Percentiles rank a stretch among this genome's conserved stretches.
These are phyloP conservation scores for Portevinia maculata DNA, from an alignment of 2,888 invertebrate genomes.

Conservation along the genomic window DNA sequence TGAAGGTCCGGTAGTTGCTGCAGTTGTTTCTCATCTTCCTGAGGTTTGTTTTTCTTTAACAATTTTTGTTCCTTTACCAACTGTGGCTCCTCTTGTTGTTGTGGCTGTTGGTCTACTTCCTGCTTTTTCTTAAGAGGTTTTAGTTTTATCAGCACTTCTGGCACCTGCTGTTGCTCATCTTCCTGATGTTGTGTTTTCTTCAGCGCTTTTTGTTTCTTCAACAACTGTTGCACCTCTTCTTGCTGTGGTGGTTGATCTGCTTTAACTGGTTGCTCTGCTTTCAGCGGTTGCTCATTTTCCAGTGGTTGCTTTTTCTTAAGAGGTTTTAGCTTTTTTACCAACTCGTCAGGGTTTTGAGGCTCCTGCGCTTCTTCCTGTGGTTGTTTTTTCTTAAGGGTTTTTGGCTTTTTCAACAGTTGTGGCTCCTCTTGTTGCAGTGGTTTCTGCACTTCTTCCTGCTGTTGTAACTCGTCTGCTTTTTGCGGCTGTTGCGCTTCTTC, in stretches of 20 bases:
- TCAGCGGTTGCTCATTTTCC: not conserved
- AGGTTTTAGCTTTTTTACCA: not conserved
- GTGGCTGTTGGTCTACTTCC: not conserved
- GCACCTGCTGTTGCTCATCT: not conserved
- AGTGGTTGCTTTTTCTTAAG: not conserved
- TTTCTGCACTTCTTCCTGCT: not conserved
- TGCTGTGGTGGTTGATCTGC: not conserved
- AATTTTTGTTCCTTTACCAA: constrained; percentile 14
- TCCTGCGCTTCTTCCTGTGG: not conserved
- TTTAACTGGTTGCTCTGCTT: not conserved
- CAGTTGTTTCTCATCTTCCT: constrained; percentile 2
- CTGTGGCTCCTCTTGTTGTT: constrained; percentile 2
- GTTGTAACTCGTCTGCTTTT: not conserved
- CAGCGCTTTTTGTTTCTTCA: not conserved
- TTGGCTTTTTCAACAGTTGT: not conserved
- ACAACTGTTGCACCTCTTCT: not conserved
- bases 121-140: not conserved
- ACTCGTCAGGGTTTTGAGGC: not conserved
- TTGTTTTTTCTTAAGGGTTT: not conserved
- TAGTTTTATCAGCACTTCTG: not conserved
- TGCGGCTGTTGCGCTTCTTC: not conserved
- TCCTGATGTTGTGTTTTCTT: not conserved
- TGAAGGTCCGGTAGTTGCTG: constrained; percentile 19
- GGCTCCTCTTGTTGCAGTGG: not conserved
- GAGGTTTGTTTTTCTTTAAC: constrained; percentile 1